Evolutionary conservation across 2,113 vertebrate species (phyloP).

Genomic region (Actenoides lindsayi): DNA sequence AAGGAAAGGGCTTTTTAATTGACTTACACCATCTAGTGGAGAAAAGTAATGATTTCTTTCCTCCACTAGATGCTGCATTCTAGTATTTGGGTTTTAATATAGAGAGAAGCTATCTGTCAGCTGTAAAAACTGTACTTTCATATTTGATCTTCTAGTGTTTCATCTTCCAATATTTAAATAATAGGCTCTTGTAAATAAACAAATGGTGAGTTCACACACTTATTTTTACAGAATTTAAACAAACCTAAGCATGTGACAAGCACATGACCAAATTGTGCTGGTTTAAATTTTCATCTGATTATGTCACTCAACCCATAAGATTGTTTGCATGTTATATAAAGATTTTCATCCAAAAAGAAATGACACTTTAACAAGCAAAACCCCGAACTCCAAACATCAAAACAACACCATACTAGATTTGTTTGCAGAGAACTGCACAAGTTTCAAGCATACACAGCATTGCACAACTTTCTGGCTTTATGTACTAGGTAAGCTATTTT

Average conservation of each 20-base stretch:
- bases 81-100: neutral
- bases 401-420: neutral
- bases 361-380: neutral
- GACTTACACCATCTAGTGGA: slow-evolving; percentile 49
- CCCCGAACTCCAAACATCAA: neutral
- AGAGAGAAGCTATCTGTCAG: neutral
- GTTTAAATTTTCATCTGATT: neutral
- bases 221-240: neutral
- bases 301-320: neutral
- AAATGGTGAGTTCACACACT: neutral
- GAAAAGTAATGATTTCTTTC: neutral
- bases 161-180: neutral
- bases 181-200: neutral
- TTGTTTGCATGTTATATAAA: neutral
- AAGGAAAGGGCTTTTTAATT: neutral
- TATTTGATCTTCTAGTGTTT: neutral
- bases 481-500: neutral
- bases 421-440: neutral
- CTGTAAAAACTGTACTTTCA: neutral
- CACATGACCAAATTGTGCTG: neutral
- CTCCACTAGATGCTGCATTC: neutral
- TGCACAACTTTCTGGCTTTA: neutral
- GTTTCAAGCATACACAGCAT: neutral
- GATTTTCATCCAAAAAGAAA: neutral
- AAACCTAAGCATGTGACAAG: neutral